phyloP scores from a whole-genome alignment of 2,888 invertebrate genomes.

The Stenolophus ochropezus region DNA sequence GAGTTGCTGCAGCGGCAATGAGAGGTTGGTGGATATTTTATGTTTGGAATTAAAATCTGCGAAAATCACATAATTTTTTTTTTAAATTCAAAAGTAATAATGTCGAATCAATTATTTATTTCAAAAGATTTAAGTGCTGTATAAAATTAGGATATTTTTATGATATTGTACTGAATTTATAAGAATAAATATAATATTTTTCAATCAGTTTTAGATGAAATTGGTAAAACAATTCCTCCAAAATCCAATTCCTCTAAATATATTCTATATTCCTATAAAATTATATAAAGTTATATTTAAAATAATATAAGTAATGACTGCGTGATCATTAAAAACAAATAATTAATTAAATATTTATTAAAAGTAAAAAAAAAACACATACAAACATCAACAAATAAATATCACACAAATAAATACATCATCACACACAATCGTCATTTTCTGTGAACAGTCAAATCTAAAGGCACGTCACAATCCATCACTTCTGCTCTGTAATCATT shows the following conservation, averaged over 20 bases:
- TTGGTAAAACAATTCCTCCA: background rate
- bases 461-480: constrained; percentile 75
- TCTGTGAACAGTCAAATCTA: constrained; percentile 79
- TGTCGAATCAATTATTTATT: no score
- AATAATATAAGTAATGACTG: no score
- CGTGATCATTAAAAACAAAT: no score
- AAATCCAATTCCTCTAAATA: no score
- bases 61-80: background rate
- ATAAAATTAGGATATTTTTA: background rate
- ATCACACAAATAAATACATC: constrained; percentile 52
- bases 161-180: background rate
- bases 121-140: background rate
- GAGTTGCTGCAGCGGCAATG: constrained; percentile 73
- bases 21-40: background rate
- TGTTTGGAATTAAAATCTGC: background rate
- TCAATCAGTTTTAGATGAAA: background rate
- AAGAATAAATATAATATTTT: background rate
- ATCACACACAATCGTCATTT: constrained; percentile 66
- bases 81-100: no score
- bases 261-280: no score
- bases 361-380: constrained; percentile 59
- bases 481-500: constrained; percentile 56
- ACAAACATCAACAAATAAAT: constrained; percentile 58
- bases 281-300: no score
- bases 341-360: no score